phyloP scores from a whole-genome alignment of 2,113 vertebrate genomes.

The Galbula dea region DNA sequence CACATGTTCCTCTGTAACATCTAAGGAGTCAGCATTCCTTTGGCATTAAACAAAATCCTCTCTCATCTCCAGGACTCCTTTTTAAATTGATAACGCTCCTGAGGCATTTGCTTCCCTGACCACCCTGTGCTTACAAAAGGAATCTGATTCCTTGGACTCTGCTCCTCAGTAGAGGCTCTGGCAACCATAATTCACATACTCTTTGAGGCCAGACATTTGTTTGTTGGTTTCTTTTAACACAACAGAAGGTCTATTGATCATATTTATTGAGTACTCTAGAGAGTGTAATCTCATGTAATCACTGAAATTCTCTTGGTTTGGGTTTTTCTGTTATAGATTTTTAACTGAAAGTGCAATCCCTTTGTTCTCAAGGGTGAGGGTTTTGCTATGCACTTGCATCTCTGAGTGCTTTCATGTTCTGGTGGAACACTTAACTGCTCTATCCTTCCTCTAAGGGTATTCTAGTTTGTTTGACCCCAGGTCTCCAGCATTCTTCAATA shows the following conservation, averaged over 20 bases:
- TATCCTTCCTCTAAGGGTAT: neutral
- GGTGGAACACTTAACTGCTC: neutral
- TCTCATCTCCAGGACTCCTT: neutral
- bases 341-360: neutral
- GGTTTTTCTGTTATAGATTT: neutral
- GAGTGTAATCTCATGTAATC: too few relatives aligned
- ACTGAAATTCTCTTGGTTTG: neutral
- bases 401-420: neutral
- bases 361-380: neutral
- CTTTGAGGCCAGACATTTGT: neutral
- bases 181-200: neutral
- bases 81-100: conserved; percentile 18
- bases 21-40: conserved; percentile 32
- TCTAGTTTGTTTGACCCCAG: neutral
- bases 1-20: neutral
- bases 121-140: neutral
- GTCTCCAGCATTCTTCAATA: conserved; percentile 34
- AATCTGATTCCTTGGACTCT: neutral
- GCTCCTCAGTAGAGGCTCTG: neutral
- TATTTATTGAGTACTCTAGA: neutral
- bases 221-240: neutral
- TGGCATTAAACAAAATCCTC: conserved; percentile 39
- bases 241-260: neutral
- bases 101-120: neutral
- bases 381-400: neutral